A percentile compares a stretch with the other conserved stretches of the same genome.
Conservation (phyloP, 1,140 invertebrate genomes). For the Phymorhynchus buccinoides region DNA sequence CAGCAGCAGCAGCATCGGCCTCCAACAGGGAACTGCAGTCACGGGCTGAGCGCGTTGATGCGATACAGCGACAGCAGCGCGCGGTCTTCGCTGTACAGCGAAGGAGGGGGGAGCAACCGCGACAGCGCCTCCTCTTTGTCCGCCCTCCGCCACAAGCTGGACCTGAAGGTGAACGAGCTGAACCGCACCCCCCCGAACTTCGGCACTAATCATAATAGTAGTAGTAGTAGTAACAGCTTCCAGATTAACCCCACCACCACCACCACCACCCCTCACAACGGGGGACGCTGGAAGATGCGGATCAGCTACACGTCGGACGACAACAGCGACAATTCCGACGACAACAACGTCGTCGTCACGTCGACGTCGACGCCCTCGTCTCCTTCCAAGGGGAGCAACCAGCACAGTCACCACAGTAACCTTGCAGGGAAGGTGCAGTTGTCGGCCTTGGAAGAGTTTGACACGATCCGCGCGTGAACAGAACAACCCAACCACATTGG, state of each 20-base stretch:
- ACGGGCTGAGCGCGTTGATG: background rate
- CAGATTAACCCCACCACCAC: conserved; percentile 20
- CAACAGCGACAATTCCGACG: conserved; percentile 55
- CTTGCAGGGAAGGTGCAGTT: background rate
- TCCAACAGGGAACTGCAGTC: conserved; percentile 2
- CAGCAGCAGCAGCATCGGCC: conserved; percentile 11
- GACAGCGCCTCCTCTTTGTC: conserved; percentile 33
- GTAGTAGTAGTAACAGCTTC: background rate
- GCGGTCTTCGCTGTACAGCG: conserved; percentile 37
- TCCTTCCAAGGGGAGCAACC: conserved; percentile 3
- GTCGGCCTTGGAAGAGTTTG: conserved; percentile 37
- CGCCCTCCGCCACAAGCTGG: conserved; percentile 35
- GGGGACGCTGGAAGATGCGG: conserved; percentile 40
- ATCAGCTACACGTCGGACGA: conserved; percentile 52
- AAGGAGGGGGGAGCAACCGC: conserved; percentile 44
- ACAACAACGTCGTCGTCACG: conserved; percentile 37
- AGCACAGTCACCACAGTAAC: no score
- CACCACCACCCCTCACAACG: conserved; percentile 32
- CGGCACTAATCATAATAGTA: no score
- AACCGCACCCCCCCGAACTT: conserved; percentile 18
- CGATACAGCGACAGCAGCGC: conserved; percentile 45
- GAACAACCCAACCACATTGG: no score
- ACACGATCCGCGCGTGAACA: conserved; percentile 30
- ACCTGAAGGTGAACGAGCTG: conserved; percentile 47
- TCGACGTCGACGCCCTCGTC: background rate